Evolutionary conservation across 2,888 invertebrate genomes (phyloP).

Genomic region (Dryomyza anilis): DNA sequence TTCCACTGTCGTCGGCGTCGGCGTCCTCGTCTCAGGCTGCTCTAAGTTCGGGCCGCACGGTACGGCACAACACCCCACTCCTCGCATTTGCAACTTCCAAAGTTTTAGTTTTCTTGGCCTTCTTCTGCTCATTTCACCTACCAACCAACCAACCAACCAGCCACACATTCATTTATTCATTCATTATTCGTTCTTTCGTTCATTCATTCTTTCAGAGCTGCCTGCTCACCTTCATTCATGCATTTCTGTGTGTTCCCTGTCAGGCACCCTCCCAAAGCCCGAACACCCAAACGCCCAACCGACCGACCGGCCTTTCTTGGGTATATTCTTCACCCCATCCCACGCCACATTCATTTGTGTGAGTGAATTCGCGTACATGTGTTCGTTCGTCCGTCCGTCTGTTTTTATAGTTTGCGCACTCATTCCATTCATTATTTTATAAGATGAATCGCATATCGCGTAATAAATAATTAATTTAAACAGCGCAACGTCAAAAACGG

Average conservation of each 20-base stretch:
- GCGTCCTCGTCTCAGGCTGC: background rate
- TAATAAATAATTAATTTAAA: slow-evolving; percentile 58
- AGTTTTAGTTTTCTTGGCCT: background rate
- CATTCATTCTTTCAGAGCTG: too few species aligned
- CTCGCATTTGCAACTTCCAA: too few species aligned
- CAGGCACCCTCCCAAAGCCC: too few species aligned
- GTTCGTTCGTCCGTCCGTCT: background rate
- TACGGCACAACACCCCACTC: too few species aligned
- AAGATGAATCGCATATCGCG: slow-evolving; percentile 53
- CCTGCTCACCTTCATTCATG: slow-evolving; percentile 39
- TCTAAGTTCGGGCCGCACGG: too few species aligned
- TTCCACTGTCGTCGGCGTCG: slow-evolving; percentile 5
- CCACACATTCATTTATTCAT: slow-evolving; percentile 21
- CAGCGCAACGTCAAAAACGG: slow-evolving; percentile 41
- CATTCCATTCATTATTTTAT: slow-evolving; percentile 57
- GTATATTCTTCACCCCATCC: background rate
- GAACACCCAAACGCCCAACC: too few species aligned
- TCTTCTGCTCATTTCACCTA: background rate
- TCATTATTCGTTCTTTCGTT: too few species aligned
- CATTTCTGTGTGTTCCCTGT: slow-evolving; percentile 44
- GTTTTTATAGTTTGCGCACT: slow-evolving; percentile 48
- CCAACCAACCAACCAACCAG: too few species aligned
- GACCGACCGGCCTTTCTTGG: background rate
- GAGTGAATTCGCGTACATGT: too few species aligned
- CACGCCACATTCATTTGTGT: background rate